These are phyloP conservation scores for honey bee (Apis mellifera) DNA, from an alignment of 1,140 invertebrate genomes.

Conservation along the genomic window DNA sequence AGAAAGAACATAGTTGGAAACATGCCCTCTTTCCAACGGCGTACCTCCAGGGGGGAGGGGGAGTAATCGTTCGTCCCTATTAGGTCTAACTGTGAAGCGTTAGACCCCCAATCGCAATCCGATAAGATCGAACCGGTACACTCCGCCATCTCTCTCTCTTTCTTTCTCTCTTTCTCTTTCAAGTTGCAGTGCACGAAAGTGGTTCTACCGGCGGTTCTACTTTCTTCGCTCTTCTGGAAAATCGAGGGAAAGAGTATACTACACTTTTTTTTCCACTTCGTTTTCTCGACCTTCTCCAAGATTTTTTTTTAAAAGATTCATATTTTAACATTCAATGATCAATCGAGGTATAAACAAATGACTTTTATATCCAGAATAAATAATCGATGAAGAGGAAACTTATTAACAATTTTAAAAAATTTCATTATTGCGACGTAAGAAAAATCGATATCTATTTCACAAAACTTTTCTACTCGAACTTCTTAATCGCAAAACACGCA, in stretches of 20 bases:
- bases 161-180: not conserved
- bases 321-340: too few relatives aligned
- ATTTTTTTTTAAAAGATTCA: too few relatives aligned
- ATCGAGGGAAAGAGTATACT: conserved; percentile 5
- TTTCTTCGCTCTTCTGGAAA: conserved; percentile 36
- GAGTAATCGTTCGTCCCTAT: conserved; percentile 53
- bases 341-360: too few relatives aligned
- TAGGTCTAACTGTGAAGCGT: conserved; percentile 46
- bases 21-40: conserved; percentile 6
- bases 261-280: too few relatives aligned
- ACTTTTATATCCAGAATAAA: too few relatives aligned
- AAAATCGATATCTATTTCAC: too few relatives aligned
- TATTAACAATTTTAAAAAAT: too few relatives aligned
- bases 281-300: too few relatives aligned
- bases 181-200: conserved; percentile 27
- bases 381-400: too few relatives aligned
- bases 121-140: conserved; percentile 23
- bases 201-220: conserved; percentile 28
- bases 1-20: conserved; percentile 11
- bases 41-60: conserved; percentile 27
- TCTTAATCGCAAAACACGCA: too few relatives aligned
- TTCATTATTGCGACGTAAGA: too few relatives aligned
- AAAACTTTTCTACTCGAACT: too few relatives aligned
- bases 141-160: not conserved
- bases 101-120: conserved; percentile 26